These are phyloP conservation scores for Rutilus rutilus DNA, from an alignment of 2,113 vertebrate genomes.

Conservation along the genomic window DNA sequence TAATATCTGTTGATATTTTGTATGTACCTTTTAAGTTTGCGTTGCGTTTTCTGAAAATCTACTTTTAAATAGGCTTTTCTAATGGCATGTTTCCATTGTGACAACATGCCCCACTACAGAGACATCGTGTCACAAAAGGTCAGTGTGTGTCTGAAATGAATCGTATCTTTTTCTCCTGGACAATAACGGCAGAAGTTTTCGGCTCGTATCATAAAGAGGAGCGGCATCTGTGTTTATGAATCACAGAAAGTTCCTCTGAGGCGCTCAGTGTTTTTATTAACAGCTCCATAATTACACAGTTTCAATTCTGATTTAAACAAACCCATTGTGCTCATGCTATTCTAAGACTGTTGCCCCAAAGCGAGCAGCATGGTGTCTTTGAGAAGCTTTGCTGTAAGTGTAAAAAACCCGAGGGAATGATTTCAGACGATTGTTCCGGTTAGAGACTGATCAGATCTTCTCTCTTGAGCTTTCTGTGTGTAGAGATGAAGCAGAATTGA, in stretches of 20 bases:
- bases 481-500: conserved; percentile 22
- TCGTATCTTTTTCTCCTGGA: background rate
- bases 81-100: background rate
- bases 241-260: background rate
- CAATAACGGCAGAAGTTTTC: background rate
- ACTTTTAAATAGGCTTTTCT: background rate
- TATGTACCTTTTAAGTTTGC: background rate
- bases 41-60: background rate
- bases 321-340: background rate
- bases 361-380: background rate
- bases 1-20: background rate
- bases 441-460: conserved; percentile 20
- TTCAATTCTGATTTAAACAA: background rate
- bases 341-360: background rate
- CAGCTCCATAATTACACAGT: background rate
- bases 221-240: background rate
- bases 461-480: conserved; percentile 28
- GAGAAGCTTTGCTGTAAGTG: background rate
- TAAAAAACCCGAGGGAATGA: conserved; percentile 27
- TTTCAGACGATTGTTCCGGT: conserved; percentile 24
- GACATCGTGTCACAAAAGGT: background rate
- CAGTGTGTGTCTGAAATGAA: background rate
- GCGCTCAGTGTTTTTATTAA: background rate
- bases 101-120: too few relatives aligned
- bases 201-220: background rate